A percentile compares a stretch with the other conserved stretches of the same genome.
phyloP scores from a whole-genome alignment of 2,113 vertebrate genomes.

The Butorides virescens region DNA sequence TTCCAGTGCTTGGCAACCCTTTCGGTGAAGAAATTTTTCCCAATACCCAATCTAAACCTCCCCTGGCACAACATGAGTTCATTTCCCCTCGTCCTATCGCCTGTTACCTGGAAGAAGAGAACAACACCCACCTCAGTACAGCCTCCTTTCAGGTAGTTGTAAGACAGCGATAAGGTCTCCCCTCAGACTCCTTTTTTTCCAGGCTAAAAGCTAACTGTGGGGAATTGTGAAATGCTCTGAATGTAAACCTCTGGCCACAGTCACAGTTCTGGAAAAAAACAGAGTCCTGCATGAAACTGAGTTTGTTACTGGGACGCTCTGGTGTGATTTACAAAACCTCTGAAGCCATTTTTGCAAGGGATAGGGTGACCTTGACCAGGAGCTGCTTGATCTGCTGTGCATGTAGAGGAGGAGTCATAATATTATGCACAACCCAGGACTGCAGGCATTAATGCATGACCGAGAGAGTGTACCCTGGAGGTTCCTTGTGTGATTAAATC shows the following conservation, averaged over 20 bases:
- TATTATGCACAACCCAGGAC: background rate
- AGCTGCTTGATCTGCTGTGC: background rate
- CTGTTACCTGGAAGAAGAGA: no score
- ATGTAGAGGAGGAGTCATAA: background rate
- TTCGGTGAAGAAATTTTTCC: no score
- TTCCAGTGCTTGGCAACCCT: no score
- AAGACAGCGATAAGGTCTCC: no score
- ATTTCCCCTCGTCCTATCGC: no score
- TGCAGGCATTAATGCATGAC: background rate
- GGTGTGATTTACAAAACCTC: background rate
- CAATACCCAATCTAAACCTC: no score
- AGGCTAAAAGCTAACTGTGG: background rate
- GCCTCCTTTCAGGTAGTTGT: no score
- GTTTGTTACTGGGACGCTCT: background rate
- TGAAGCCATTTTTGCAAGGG: background rate
- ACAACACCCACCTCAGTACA: no score
- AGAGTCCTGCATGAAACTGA: background rate
- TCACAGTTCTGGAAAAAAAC: background rate
- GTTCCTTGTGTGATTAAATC: background rate
- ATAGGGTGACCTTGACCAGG: background rate
- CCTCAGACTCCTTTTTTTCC: no score
- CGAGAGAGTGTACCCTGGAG: background rate
- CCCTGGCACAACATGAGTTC: no score
- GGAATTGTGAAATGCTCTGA: background rate
- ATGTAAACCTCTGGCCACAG: background rate